Evolutionary conservation across 2,888 invertebrate genomes (phyloP).

Genomic region (Diarsia brunnea): DNA sequence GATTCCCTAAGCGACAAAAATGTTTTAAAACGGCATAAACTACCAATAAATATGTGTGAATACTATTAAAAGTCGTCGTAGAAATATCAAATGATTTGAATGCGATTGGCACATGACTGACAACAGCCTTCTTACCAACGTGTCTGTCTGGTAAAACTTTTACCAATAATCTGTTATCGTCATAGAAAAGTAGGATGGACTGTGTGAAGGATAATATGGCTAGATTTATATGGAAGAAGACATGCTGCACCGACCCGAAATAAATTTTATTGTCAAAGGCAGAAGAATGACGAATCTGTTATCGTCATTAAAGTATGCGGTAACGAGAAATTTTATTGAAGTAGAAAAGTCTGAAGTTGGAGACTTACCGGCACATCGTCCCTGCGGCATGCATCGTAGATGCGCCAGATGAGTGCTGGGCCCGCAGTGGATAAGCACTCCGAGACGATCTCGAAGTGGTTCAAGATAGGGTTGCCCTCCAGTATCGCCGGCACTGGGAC

Average conservation of each 20-base stretch:
- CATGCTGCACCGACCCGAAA: no score
- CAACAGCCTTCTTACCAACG: no score
- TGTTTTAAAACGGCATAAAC: neutral
- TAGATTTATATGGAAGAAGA: no score
- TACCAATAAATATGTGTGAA: neutral
- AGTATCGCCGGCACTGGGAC: slow-evolving; percentile 71
- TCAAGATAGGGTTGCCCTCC: slow-evolving; percentile 95
- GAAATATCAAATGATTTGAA: neutral
- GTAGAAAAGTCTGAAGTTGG: neutral
- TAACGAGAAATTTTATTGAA: neutral
- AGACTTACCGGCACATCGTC: slow-evolving; percentile 96
- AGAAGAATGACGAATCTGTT: no score
- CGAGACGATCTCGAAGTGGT: slow-evolving; percentile 96
- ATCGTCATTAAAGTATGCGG: neutral
- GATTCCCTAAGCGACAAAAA: neutral
- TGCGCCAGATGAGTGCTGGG: slow-evolving; percentile 97
- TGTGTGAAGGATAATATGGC: no score
- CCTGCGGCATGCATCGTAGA: slow-evolving; percentile 97
- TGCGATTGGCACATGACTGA: neutral
- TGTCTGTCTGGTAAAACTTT: neutral
- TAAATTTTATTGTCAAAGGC: no score
- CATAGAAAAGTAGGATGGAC: neutral
- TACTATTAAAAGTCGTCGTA: neutral
- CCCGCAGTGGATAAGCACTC: slow-evolving; percentile 93
- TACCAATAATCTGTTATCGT: neutral